A percentile compares a stretch with the other conserved stretches of the same genome.
Conservation (phyloP, 2,888 invertebrate genomes). For the Volucella bombylans region DNA sequence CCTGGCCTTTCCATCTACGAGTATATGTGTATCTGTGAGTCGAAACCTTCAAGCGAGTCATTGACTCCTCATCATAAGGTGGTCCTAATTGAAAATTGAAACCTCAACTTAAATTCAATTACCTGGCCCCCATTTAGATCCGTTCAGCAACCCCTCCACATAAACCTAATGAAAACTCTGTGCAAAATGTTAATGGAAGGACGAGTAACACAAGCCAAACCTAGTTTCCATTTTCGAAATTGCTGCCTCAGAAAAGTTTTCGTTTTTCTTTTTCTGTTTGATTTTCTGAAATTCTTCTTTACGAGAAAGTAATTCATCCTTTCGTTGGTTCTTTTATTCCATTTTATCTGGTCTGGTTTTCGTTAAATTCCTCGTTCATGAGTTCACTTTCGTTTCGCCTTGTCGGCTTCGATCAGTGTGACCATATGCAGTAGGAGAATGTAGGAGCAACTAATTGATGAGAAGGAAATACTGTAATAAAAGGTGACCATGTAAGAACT, state of each 20-base stretch:
- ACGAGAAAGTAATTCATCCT: conserved; percentile 42
- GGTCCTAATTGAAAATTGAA: conserved; percentile 57
- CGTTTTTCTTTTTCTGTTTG: conserved; percentile 15
- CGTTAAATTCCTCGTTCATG: too few species aligned
- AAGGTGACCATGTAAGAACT: too few species aligned
- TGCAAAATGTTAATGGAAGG: conserved; percentile 59
- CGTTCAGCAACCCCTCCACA: not conserved
- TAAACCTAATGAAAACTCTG: conserved; percentile 58
- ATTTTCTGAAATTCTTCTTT: conserved; percentile 15
- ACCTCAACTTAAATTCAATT: conserved; percentile 68
- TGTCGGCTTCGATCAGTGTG: too few species aligned
- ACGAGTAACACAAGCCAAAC: conserved; percentile 34
- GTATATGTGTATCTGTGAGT: not conserved
- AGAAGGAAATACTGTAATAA: too few species aligned
- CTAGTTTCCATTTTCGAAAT: conserved; percentile 51
- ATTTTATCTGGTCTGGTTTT: too few species aligned
- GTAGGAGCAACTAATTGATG: too few species aligned
- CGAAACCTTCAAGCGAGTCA: conserved; percentile 27
- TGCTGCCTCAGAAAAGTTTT: conserved; percentile 17
- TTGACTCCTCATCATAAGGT: conserved; percentile 43
- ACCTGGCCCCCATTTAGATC: conserved; percentile 23
- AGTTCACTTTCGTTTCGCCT: too few species aligned
- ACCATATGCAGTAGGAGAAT: too few species aligned
- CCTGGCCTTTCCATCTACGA: not conserved
- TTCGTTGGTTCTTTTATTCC: conserved; percentile 6